Base-by-base conservation (phyloP, 2,888 invertebrate species). In the Drosophila niveifrons region DNA sequence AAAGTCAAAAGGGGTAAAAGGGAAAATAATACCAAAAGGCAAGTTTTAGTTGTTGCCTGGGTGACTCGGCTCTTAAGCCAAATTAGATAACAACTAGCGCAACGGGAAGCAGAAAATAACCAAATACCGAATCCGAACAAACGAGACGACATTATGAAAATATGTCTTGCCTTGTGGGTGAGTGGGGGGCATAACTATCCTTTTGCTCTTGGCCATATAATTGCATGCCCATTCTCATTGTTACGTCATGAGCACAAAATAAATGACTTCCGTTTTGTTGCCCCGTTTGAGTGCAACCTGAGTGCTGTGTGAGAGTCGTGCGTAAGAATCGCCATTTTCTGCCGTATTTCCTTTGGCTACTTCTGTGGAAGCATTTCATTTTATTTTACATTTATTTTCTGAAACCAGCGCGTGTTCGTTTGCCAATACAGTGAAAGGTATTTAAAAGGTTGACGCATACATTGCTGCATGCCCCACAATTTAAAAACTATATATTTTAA, bases 11-110 rank as follows among this genome's bases (percentile, higher is more conserved):
- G n/a, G 23, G 4, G 3, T 0, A 18, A 50, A 41, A 44, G 44
- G 29, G 18, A 46, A 44, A 50, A 36, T 66, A 64, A 55, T 28
- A 17, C 41, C 36, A 43, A 58, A 66, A 67, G 52, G 15, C 51
- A 65, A 62, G 43, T 15, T 46, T 39, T 39, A 64, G 48, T 36
- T 46, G 61, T 51, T 66, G 50, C 36, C 46, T n/a, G 44, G 34
- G 50, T 41, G 44, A 48, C 39, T 43, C 10, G 43, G 23, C 74
- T 82, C 69, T 75, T 63, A 55, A 74, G 73, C 85, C 47, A 74
- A 82, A 87, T 82, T 76, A 78, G 76, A 78, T 82, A 87, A 69
- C 68, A 69, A 86, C 70, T 68, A 69, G 66, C 48, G 50, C 51
- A 47, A 11, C 65, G 68, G 73, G 66, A 73, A 73, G 64, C 36